Evolutionary conservation across 2,888 invertebrate species (phyloP).

Genomic region (Xanthorhoe designata): DNA sequence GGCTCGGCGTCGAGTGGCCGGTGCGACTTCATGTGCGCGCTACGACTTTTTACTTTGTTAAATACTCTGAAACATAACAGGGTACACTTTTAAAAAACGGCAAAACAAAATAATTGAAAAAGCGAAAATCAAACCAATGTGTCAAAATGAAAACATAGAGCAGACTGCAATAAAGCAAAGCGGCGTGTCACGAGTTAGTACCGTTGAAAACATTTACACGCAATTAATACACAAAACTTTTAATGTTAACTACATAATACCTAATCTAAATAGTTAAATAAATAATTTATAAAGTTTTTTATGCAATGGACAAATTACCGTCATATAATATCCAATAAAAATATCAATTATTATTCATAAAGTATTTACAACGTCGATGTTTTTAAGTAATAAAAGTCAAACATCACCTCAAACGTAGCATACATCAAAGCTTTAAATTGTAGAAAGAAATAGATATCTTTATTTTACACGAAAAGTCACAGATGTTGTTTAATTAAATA

Average conservation of each 20-base stretch:
- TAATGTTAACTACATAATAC: slow-evolving; percentile 52
- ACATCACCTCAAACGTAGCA: slow-evolving; percentile 48
- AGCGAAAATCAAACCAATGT: slow-evolving; percentile 55
- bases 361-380: slow-evolving; percentile 71
- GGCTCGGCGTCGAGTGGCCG: slow-evolving; percentile 94
- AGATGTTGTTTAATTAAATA: slow-evolving; percentile 20
- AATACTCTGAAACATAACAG: slow-evolving; percentile 93
- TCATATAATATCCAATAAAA: slow-evolving; percentile 63
- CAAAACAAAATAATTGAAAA: slow-evolving; percentile 64
- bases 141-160: slow-evolving; percentile 52
- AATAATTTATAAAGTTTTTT: slow-evolving; percentile 59
- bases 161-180: slow-evolving; percentile 66
- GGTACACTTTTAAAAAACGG: slow-evolving; percentile 75
- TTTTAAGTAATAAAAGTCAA: slow-evolving; percentile 45
- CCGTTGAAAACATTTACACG: slow-evolving; percentile 64
- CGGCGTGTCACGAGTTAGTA: slow-evolving; percentile 71
- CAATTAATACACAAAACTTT: slow-evolving; percentile 65
- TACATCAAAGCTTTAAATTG: slow-evolving; percentile 41
- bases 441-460: slow-evolving; percentile 28
- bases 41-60: slow-evolving; percentile 99
- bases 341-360: slow-evolving; percentile 46
- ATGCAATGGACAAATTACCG: slow-evolving; percentile 69
- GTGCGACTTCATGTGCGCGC: slow-evolving; percentile 99
- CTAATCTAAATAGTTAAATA: slow-evolving; percentile 67
- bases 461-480: slow-evolving; percentile 22